Conservation (phyloP, 2,113 vertebrate species). For the Hassar affinis region DNA sequence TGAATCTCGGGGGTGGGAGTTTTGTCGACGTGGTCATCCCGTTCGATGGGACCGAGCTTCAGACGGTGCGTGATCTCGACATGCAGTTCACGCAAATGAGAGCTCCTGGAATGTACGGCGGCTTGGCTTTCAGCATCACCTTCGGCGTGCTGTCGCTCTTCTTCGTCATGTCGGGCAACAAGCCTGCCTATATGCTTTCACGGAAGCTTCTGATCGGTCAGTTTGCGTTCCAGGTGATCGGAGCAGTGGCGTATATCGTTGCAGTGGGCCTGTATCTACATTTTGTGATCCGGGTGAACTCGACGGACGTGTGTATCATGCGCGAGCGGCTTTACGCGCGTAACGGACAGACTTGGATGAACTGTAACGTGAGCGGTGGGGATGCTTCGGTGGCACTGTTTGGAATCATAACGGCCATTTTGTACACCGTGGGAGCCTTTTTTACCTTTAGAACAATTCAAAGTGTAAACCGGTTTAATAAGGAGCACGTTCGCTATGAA, state of each 20-base stretch:
- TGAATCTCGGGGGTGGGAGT: slow-evolving; percentile 61
- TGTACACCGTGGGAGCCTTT: slow-evolving; percentile 68
- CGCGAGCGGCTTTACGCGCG: slow-evolving; percentile 76
- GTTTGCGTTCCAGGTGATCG: slow-evolving; percentile 75
- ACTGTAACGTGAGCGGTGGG: slow-evolving; percentile 75
- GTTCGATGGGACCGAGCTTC: slow-evolving; percentile 82
- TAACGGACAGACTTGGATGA: slow-evolving; percentile 84
- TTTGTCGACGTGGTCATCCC: slow-evolving; percentile 77
- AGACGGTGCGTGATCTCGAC: slow-evolving; percentile 78
- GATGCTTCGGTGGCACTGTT: slow-evolving; percentile 79
- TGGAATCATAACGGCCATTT: slow-evolving; percentile 69
- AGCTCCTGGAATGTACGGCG: slow-evolving; percentile 81
- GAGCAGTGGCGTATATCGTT: slow-evolving; percentile 64
- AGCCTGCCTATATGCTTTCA: slow-evolving; percentile 72
- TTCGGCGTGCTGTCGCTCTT: slow-evolving; percentile 73
- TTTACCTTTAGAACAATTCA: slow-evolving; percentile 69
- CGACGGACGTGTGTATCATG: slow-evolving; percentile 74
- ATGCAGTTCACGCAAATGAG: slow-evolving; percentile 85
- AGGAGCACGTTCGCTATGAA: slow-evolving; percentile 52
- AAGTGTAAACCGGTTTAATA: slow-evolving; percentile 55
- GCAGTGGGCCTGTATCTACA: slow-evolving; percentile 84
- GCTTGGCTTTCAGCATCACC: slow-evolving; percentile 75
- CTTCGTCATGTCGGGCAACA: slow-evolving; percentile 77
- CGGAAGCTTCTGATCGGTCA: slow-evolving; percentile 68
- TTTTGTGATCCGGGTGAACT: slow-evolving; percentile 77